Evolutionary conservation across 2,888 invertebrate genomes (phyloP), one percentile per base, ranked within the genome.

Genomic region (Escarpia spicata): DNA sequence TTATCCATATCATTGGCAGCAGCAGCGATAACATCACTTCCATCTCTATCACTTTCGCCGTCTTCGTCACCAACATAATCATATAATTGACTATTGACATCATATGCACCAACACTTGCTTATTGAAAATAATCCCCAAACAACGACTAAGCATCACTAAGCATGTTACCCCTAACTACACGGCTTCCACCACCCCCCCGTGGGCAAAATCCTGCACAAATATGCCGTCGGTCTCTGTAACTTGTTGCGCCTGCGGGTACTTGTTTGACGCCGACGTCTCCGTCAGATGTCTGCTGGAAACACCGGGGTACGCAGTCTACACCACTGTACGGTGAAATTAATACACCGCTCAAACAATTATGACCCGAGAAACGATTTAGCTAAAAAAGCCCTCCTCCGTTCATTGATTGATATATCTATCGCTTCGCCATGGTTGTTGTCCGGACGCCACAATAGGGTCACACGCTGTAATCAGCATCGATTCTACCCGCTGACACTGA

Each of bases 391-490:
- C 19, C 75, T 15, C 75, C 19, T 75, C n/a, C 19, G 52, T 52
- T n/a, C 75, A 26, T 26, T 75, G 75, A 75, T 75, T 75, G 75
- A 75, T 75, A 75, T 75, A 75, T 75, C 75, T 75, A 75, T 75
- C 75, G 26, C 26, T 26, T 6, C 6, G 26, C 75, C 6, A 75
- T 26, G 75, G 3, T 4, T 75, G 15, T 75, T 26, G 19, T n/a
- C 26, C n/a, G 75, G 6, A 75, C 75, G 75, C 6, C n/a, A 75
- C 75, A 75, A 75, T 6, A 75, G 75, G n/a, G 75, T 19, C 75
- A 26, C 19, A 6, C 19, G n/a, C 75, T 75, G n/a, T n/a, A 75
- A 75, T 75, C 75, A 52, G n/a, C 75, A 4, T 26, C 75, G 75
- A 75, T 75, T 75, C 75, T 15, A 26, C 26, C 4, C 6, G 75